Conservation (phyloP, 30 jellyfish, hydroid and myxozoan genomes). For the Turritopsis dohrnii region DNA sequence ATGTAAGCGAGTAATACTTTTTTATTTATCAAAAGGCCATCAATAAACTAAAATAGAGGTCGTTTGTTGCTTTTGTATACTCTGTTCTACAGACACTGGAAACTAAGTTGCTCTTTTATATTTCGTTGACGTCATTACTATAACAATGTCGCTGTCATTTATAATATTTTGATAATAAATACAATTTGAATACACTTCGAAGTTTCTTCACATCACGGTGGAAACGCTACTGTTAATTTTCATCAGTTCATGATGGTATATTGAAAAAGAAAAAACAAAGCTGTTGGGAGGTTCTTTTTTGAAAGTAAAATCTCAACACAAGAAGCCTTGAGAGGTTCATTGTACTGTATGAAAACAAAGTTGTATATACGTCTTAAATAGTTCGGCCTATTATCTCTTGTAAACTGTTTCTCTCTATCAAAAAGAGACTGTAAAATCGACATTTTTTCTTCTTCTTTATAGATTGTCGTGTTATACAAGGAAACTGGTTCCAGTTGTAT, state of each 20-base stretch:
- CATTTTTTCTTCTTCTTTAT: neutral
- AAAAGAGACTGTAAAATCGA: too few relatives aligned
- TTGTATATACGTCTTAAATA: too few relatives aligned
- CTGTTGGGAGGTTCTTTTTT: neutral
- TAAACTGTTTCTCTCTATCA: too few relatives aligned
- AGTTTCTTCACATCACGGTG: too few relatives aligned
- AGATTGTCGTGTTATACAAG: slow-evolving; percentile 73
- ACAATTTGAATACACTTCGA: neutral
- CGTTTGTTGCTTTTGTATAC: too few relatives aligned
- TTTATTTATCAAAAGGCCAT: too few relatives aligned
- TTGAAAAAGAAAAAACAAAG: neutral
- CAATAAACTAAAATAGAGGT: too few relatives aligned
- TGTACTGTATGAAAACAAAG: too few relatives aligned
- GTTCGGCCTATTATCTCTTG: too few relatives aligned
- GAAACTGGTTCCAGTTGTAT: slow-evolving; percentile 48
- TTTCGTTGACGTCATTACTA: neutral
- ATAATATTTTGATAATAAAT: neutral
- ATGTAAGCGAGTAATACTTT: too few relatives aligned
- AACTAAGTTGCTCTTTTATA: neutral
- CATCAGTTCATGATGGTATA: neutral
- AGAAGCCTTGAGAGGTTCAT: too few relatives aligned
- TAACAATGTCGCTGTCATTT: neutral
- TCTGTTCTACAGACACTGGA: neutral
- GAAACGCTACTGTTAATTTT: neutral
- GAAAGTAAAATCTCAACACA: too few relatives aligned